Evolutionary conservation across 2,888 invertebrate genomes (phyloP), one percentile per base, ranked within the genome.

Genomic region (Napeogenes sylphis): DNA sequence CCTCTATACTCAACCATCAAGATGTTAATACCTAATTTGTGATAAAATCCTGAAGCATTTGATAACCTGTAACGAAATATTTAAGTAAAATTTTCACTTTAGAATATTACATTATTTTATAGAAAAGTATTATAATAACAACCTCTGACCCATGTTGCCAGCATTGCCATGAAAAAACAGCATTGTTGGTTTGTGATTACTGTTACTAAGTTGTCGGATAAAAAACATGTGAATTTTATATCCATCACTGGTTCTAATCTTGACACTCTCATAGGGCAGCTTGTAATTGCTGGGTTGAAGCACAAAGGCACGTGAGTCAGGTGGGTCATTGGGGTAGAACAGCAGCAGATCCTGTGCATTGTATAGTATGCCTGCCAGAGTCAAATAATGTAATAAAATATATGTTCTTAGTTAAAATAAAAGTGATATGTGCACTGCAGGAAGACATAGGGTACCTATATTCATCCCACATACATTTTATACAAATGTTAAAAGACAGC

Each of bases 101-200:
- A 42, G 42, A 10, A 8, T 42, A 10, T 51, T 51, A 6, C 5
- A 30, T 3, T 51, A 30, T 10, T 8, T 30, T 30, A 51, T 51
- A 0, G 3, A 30, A 51, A 21, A 51, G 4, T 51, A 30, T 51
- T 10, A 8, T 51, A 30, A 51, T 51, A 51, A 30, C 73, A 68
- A 94, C 94, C 95, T 94, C 80, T 98, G 98, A 0, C 98, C 98
- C 93, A 98, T 97, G 81, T 98, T 99, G 13, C 98, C 98, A 59
- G 98, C 98, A 92, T 98, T 99, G 5, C 98, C 98, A 91, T 99
- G 98, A 70, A 98, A 94, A 85, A 96, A 98, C 58, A 98, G 87
- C 77, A 98, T 91, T 10, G 98, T 98, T 0, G 97, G 96, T 59
- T 93, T 93, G 75, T 92, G 92, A 70, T 93, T 92, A 71, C 93